Evolutionary conservation across 2,888 invertebrate species (phyloP).

Genomic region (Asteroscopus sphinx): DNA sequence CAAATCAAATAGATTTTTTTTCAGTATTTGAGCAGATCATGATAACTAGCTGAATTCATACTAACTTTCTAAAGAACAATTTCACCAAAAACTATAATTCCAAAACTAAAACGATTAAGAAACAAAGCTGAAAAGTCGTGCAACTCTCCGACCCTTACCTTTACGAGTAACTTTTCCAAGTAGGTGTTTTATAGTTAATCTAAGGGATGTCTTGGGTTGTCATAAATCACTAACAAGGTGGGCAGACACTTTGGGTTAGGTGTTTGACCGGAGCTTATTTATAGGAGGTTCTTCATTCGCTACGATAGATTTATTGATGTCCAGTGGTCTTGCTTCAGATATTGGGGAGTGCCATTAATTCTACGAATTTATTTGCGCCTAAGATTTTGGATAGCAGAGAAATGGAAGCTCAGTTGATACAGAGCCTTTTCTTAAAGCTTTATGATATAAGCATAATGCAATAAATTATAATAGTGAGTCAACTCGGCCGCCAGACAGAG

Average conservation of each 20-base stretch:
- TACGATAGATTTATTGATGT: conserved; percentile 50
- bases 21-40: neutral
- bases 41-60: neutral
- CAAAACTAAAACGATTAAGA: conserved; percentile 10
- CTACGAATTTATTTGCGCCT: conserved; percentile 1
- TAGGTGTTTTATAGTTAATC: conserved; percentile 43
- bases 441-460: too few species aligned
- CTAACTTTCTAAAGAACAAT: neutral
- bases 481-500: too few species aligned
- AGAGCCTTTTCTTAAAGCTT: neutral
- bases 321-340: conserved; percentile 18
- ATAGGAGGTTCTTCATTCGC: conserved; percentile 31
- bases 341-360: conserved; percentile 7
- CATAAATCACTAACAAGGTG: conserved; percentile 51
- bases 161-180: conserved; percentile 31
- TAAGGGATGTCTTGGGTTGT: conserved; percentile 30
- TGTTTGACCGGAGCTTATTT: conserved; percentile 50
- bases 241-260: conserved; percentile 21
- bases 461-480: too few species aligned
- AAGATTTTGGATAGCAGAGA: neutral
- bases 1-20: too few species aligned
- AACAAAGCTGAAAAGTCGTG: conserved; percentile 25
- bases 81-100: neutral
- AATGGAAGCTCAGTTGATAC: neutral
- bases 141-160: conserved; percentile 13